Conservation (phyloP, 1,140 invertebrate genomes). For the Pseudomyrmex sp. region DNA sequence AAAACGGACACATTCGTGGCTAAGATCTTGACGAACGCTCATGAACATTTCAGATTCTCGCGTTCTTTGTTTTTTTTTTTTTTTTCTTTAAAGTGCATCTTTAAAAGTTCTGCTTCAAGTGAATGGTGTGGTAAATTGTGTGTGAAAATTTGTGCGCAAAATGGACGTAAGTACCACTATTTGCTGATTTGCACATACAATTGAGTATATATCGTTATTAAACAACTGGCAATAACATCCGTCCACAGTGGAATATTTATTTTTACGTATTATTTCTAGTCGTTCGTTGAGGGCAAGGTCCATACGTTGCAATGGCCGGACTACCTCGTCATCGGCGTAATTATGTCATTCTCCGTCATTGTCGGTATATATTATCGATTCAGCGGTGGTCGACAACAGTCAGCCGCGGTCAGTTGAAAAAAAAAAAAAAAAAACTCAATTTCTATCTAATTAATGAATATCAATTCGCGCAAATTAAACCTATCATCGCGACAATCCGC, state of each 20-base stretch:
- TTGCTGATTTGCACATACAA: neutral
- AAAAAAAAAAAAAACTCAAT: constrained; percentile 54
- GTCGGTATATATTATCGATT: constrained; percentile 94
- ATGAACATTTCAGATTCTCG: neutral
- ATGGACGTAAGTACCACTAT: constrained; percentile 64
- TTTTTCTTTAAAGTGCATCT: neutral
- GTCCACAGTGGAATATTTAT: neutral
- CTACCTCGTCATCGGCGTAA: constrained; percentile 77
- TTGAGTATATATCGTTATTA: neutral
- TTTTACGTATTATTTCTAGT: too few relatives aligned
- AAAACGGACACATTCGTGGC: constrained; percentile 41
- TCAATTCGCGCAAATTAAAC: constrained; percentile 7
- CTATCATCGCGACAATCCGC: constrained; percentile 49
- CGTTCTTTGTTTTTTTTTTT: neutral
- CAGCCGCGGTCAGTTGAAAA: constrained; percentile 87
- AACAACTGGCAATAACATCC: neutral
- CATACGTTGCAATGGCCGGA: constrained; percentile 76
- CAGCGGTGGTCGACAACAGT: constrained; percentile 94
- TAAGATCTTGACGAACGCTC: constrained; percentile 36
- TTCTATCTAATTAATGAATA: constrained; percentile 51
- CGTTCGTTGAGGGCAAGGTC: neutral
- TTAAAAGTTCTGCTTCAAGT: constrained; percentile 31
- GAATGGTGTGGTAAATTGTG: constrained; percentile 1
- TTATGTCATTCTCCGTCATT: constrained; percentile 81
- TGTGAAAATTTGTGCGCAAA: constrained; percentile 40